Evolutionary conservation across 2,888 invertebrate species (phyloP), one percentile per base, ranked within the genome.

Genomic region (Agonum fuliginosum): DNA sequence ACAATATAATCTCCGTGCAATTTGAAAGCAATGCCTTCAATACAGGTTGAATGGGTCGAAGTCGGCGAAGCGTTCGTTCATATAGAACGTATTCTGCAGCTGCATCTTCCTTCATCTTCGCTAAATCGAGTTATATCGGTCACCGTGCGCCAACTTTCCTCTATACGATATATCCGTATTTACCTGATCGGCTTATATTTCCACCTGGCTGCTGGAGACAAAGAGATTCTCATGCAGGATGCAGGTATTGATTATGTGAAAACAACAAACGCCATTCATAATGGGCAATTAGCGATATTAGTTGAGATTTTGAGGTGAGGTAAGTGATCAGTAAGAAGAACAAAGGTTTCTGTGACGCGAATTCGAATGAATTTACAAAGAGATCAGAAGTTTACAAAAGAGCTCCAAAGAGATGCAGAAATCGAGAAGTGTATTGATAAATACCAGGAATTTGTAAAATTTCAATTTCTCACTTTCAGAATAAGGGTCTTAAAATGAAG

Each of bases 11-110:
- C 24, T 24, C 22, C 22, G 12, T 24, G 54, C 54, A 22, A 54
- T 24, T 54, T 24, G 54, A 37, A 8, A 10, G 27, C 54, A 54
- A 54, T 54, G 24, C 24, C 54, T 3, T 54, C 54, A 24, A n/a
- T 54, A 54, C 37, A 8, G 12, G 6, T 37, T 37, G n/a, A 37
- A n/a, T n/a, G 12, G 37, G 3, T 37, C 12, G 24, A 24, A 54
- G n/a, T 22, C 54, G 24, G 20, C 54, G 24, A 54, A 54, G 20
- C 24, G 24, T 54, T 22, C 22, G 10, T 1, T 10, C 24, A 12
- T 54, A 54, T 46, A 10, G 0, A 10, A 37, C 37, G 12, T 54
- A 54, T 24, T 22, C 12, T 24, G 20, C 12, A 54, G 27, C 6
- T 12, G 20, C n/a, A n/a, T n/a, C n/a, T n/a, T 27, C 3, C 54